These are phyloP conservation scores for Tenualosa thibaudeaui DNA, from an alignment of 2,797 vertebrate species.

Conservation along the genomic window DNA sequence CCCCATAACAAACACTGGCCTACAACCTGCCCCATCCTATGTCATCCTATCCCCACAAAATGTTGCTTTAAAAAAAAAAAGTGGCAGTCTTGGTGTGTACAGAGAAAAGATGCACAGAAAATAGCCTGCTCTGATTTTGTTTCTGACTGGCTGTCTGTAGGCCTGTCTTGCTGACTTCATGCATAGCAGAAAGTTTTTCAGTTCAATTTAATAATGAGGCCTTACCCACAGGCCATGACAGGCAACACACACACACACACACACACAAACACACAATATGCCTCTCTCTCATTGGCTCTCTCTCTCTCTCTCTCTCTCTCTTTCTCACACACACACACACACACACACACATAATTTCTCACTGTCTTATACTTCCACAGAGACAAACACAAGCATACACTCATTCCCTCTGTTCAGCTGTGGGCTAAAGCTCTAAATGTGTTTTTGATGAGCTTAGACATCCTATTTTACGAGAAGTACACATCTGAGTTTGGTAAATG, in stretches of 20 bases:
- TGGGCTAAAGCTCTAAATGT: slow-evolving; percentile 22
- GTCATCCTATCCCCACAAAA: background rate
- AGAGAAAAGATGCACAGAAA: background rate
- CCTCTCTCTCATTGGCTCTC: background rate
- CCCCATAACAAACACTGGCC: background rate
- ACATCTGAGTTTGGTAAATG: background rate
- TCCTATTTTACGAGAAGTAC: background rate
- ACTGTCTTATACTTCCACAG: background rate
- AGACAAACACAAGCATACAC: background rate
- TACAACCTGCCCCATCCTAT: background rate
- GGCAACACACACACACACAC: background rate
- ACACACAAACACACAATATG: background rate
- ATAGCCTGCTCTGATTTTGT: background rate
- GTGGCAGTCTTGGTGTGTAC: background rate
- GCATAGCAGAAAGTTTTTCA: background rate
- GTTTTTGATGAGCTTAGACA: slow-evolving; percentile 9
- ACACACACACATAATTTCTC: slow-evolving; percentile 9
- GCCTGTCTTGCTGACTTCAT: slow-evolving; percentile 3
- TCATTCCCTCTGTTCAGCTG: slow-evolving; percentile 25
- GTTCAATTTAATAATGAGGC: slow-evolving; percentile 15
- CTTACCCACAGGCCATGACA: slow-evolving; percentile 18
- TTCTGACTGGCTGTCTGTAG: background rate
- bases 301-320: background rate
- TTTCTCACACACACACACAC: background rate
- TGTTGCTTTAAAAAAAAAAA: background rate